A percentile compares a stretch with the other conserved stretches of the same genome.
Conservation (phyloP, 1,140 invertebrate genomes). For the Drosophila ercepeae region DNA sequence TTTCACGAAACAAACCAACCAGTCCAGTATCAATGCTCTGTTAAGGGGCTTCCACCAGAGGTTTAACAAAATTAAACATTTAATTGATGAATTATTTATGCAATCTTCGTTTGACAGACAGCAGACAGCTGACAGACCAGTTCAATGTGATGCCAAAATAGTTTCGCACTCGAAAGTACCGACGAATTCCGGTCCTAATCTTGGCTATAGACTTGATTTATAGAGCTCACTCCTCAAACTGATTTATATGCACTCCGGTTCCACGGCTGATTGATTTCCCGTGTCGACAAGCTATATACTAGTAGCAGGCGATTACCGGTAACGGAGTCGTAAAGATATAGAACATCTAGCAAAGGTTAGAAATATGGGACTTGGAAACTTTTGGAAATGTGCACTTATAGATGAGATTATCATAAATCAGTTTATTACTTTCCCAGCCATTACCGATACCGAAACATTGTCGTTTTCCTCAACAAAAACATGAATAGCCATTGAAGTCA, state of each 20-base stretch:
- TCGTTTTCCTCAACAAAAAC: neutral
- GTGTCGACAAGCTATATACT: constrained; percentile 26
- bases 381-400: neutral
- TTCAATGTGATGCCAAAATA: constrained; percentile 33
- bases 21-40: constrained; percentile 1
- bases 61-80: neutral
- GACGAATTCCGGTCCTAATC: constrained; percentile 41
- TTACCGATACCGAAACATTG: neutral
- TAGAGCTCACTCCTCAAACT: constrained; percentile 50
- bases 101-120: constrained; percentile 20
- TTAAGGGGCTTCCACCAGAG: constrained; percentile 6
- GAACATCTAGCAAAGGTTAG: neutral
- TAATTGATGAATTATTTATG: constrained; percentile 29
- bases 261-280: constrained; percentile 58
- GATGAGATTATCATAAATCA: neutral
- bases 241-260: constrained; percentile 63
- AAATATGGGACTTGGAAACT: neutral
- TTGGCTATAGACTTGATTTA: constrained; percentile 54
- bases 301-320: constrained; percentile 20
- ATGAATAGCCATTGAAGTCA: neutral
- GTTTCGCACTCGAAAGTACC: constrained; percentile 2
- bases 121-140: constrained; percentile 28
- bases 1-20: constrained; percentile 8
- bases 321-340: constrained; percentile 35
- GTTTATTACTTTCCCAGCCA: neutral